Evolutionary conservation across 1,140 invertebrate species (phyloP).

Genomic region (Eumeta japonica): DNA sequence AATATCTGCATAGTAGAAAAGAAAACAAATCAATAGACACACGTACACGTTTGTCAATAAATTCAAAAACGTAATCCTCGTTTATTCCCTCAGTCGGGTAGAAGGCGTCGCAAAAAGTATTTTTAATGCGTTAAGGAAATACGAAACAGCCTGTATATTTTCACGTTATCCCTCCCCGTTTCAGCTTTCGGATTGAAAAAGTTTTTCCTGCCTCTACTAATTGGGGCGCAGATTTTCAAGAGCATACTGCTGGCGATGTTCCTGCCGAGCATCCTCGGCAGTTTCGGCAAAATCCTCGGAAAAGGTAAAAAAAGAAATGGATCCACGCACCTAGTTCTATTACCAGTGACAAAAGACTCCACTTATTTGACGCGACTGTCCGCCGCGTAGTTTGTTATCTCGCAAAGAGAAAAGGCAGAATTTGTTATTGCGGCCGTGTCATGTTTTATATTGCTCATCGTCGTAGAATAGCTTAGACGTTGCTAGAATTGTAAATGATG

Average conservation of each 20-base stretch:
- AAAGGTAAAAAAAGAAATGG: conserved; percentile 65
- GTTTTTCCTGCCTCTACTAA: conserved; percentile 72
- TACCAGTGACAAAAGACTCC: neutral
- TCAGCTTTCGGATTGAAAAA: conserved; percentile 79
- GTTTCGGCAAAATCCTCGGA: conserved; percentile 76
- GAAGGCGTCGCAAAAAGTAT: too few relatives aligned
- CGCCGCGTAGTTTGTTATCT: neutral
- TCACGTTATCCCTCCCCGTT: conserved; percentile 33
- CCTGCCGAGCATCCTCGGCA: conserved; percentile 76
- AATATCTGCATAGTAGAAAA: too few relatives aligned
- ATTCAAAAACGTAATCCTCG: too few relatives aligned
- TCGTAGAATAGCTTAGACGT: too few relatives aligned
- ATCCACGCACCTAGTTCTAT: neutral
- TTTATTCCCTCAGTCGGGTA: too few relatives aligned
- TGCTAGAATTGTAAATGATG: too few relatives aligned
- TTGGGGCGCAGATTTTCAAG: conserved; percentile 77
- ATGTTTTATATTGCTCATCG: neutral
- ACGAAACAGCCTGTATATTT: too few relatives aligned
- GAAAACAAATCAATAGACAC: too few relatives aligned
- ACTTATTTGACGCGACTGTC: neutral
- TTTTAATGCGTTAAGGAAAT: too few relatives aligned
- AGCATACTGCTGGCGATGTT: conserved; percentile 77
- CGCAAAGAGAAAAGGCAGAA: neutral
- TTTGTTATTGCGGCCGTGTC: neutral
- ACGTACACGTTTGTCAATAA: too few relatives aligned